Conservation (phyloP, 1,140 invertebrate genomes). For the Grapholita molesta region DNA sequence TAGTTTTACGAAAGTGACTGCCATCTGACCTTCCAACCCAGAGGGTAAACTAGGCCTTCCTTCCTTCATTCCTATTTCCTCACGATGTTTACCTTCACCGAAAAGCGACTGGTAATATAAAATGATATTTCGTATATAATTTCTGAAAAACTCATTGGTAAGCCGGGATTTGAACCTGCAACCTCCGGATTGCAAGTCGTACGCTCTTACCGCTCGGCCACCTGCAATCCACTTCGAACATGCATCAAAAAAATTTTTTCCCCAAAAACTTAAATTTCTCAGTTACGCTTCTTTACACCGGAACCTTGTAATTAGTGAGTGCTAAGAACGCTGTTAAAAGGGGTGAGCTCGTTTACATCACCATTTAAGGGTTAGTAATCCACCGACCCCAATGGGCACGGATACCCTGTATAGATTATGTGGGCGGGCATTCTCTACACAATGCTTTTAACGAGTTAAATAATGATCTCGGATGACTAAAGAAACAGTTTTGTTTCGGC, state of each 20-base stretch:
- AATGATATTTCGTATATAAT: too few species aligned
- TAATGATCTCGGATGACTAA: not conserved
- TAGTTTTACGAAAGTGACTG: too few species aligned
- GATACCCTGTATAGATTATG: not conserved
- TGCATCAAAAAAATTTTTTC: not conserved
- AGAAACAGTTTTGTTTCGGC: not conserved
- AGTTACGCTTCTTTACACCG: slow-evolving; percentile 34
- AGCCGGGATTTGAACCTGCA: too few species aligned
- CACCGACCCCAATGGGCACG: not conserved
- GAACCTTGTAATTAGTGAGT: slow-evolving; percentile 57
- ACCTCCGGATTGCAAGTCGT: too few species aligned
- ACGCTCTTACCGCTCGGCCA: too few species aligned
- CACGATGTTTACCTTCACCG: too few species aligned
- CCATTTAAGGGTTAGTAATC: not conserved
- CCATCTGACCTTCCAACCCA: too few species aligned
- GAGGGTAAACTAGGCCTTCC: too few species aligned
- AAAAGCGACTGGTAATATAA: too few species aligned
- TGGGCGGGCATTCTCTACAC: not conserved
- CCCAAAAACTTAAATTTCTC: slow-evolving; percentile 19
- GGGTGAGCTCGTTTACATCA: slow-evolving; percentile 53
- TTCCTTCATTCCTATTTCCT: too few species aligned
- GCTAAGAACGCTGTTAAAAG: slow-evolving; percentile 64
- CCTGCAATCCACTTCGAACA: too few species aligned
- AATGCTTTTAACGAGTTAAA: not conserved
- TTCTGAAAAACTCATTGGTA: too few species aligned